Percentiles rank a stretch among this genome's conserved stretches.
These are phyloP conservation scores for Anguilla rostrata DNA, from an alignment of 2,113 vertebrate genomes.

Conservation along the genomic window DNA sequence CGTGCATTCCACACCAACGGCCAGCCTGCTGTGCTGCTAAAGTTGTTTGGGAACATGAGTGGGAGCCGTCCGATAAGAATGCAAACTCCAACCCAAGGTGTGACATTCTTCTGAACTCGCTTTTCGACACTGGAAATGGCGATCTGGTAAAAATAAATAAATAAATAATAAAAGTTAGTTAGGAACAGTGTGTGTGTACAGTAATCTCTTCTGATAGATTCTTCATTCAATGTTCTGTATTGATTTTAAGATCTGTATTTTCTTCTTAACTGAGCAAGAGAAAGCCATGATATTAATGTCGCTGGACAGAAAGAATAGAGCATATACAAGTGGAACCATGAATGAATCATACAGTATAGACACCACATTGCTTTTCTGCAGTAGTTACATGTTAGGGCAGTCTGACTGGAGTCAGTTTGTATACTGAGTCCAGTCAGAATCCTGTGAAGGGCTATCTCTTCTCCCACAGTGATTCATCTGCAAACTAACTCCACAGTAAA, in stretches of 20 bases:
- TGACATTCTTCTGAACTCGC: conserved; percentile 19
- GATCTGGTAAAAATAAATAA: neutral
- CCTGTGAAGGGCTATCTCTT: neutral
- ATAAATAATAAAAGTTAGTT: neutral
- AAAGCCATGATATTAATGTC: neutral
- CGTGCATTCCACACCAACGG: conserved; percentile 37
- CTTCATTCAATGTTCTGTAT: neutral
- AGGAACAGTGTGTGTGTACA: neutral
- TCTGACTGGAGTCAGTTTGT: neutral
- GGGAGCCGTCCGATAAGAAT: conserved; percentile 24
- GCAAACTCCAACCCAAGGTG: conserved; percentile 9
- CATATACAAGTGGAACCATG: neutral
- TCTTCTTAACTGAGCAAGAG: conserved; percentile 18
- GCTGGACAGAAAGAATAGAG: neutral
- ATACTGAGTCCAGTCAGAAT: conserved; percentile 8
- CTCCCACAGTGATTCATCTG: neutral
- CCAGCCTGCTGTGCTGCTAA: conserved; percentile 42
- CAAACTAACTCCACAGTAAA: neutral
- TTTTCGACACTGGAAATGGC: neutral
- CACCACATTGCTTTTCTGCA: neutral
- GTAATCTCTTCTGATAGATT: neutral
- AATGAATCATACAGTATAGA: neutral
- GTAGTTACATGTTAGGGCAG: neutral
- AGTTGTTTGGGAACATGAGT: conserved; percentile 44
- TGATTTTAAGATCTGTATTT: neutral